Evolutionary conservation across 2,797 vertebrate genomes (phyloP), one percentile per base, ranked within the genome.

Genomic region (Poeciliopsis turneri): DNA sequence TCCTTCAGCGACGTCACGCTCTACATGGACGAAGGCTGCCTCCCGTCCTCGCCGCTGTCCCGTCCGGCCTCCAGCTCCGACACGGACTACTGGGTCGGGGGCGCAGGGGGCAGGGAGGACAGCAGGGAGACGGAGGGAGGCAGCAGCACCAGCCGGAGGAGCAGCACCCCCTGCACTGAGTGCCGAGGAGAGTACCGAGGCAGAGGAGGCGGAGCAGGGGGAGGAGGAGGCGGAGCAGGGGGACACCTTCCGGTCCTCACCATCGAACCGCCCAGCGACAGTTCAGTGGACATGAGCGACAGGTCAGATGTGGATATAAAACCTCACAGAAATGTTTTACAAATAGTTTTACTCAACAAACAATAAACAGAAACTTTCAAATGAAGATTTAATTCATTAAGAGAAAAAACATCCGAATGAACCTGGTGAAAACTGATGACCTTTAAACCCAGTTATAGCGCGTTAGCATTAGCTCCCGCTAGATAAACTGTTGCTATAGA

Each of bases 231-330:
- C 39, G 88, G 47, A 49, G 47, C 16, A 59, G 88, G 78, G 43
- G 88, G 75, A 45, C 97, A 98, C 89, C 95, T 98, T 64, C 97
- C 97, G 0, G 91, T 98, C 80, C 95, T 98, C 74, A 98, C 97
- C 43, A 97, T 98, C 1, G 97, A 98, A 78, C 97, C 97, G 0
- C 97, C 97, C 79, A 97, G 97, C 39, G 97, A 98, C 94, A 98
- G 97, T 92, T 98, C 97, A 0, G 97, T 98, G 88, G 97, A 98
- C 89, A 96, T 98, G 94, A 98, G 97, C 55, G 97, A 98, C 93
- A 97, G 51, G 51, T 53, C 92, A 39, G 39, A 39, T 39, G 8
- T 7, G 7, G 36, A 36, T 36, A 36, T 36, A 39, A 39, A 25
- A 53, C 51, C 23, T 49, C 16, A 49, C 47, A 20, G 2, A 49